Percentiles rank a stretch among this genome's conserved stretches.
phyloP scores from a whole-genome alignment of 2,888 invertebrate genomes.

The Azorinus chamasolen region DNA sequence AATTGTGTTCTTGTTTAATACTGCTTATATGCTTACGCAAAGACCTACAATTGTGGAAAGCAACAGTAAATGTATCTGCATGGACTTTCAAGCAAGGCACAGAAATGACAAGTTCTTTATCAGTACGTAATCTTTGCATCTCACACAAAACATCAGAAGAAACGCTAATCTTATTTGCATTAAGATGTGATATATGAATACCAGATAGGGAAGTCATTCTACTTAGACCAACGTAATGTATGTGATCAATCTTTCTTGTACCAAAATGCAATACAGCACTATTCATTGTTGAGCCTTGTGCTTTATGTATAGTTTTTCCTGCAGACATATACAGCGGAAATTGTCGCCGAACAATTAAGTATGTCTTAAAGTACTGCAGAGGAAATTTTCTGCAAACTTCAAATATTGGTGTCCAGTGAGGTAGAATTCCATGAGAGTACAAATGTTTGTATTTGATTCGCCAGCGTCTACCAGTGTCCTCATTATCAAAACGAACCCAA shows the following conservation, averaged over 20 bases:
- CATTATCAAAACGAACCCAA: slow-evolving; percentile 55
- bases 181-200: slow-evolving; percentile 41
- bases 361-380: slow-evolving; percentile 24
- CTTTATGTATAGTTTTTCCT: slow-evolving; percentile 59
- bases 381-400: slow-evolving; percentile 25
- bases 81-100: slow-evolving; percentile 9
- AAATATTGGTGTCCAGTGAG: slow-evolving; percentile 25
- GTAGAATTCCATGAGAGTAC: slow-evolving; percentile 19
- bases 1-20: slow-evolving; percentile 23
- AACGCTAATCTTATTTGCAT: slow-evolving; percentile 37
- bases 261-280: slow-evolving; percentile 50
- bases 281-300: slow-evolving; percentile 53
- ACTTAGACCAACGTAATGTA: slow-evolving; percentile 61
- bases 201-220: slow-evolving; percentile 32
- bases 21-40: slow-evolving; percentile 38
- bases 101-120: slow-evolving; percentile 7
- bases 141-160: slow-evolving; percentile 33
- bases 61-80: slow-evolving; percentile 1
- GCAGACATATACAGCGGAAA: slow-evolving; percentile 53
- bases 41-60: slow-evolving; percentile 52
- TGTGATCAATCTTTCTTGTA: slow-evolving; percentile 42
- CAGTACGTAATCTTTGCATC: slow-evolving; percentile 27
- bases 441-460: slow-evolving; percentile 34
- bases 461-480: slow-evolving; percentile 21
- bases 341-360: slow-evolving; percentile 31